A percentile compares a stretch with the other conserved stretches of the same genome.
Conservation (phyloP, 2,888 invertebrate genomes). For the Julus scandinavius region DNA sequence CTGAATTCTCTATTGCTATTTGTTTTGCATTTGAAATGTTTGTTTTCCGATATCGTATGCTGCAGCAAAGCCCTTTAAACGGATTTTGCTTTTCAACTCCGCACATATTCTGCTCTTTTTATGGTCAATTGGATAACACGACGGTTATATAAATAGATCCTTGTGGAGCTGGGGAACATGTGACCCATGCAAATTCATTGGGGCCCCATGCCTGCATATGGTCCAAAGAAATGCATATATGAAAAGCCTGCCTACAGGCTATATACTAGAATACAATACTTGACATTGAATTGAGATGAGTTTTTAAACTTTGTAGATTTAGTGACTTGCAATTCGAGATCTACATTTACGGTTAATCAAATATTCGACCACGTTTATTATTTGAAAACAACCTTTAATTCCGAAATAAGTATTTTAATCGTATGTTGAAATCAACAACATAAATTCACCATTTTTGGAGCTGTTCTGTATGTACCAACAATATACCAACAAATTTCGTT, state of each 20-base stretch:
- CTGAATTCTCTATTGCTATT: background rate
- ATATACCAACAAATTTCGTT: too few relatives aligned
- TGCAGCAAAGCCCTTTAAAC: background rate
- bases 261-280: background rate
- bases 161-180: background rate
- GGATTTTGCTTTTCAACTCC: constrained; percentile 19
- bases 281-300: background rate
- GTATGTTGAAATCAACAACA: too few relatives aligned
- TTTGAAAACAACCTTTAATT: too few relatives aligned
- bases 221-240: background rate
- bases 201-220: background rate
- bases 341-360: too few relatives aligned
- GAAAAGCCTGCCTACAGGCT: background rate
- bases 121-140: background rate
- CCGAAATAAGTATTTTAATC: too few relatives aligned
- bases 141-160: constrained; percentile 15
- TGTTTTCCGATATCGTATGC: background rate
- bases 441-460: too few relatives aligned
- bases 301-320: too few relatives aligned
- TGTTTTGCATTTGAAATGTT: background rate
- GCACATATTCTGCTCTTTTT: constrained; percentile 16
- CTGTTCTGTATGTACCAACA: too few relatives aligned
- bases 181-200: constrained; percentile 16
- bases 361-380: too few relatives aligned
- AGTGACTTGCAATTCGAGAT: too few relatives aligned